These are phyloP conservation scores for Girardia tigrina DNA, from an alignment of 2,888 invertebrate species.

Conservation along the genomic window DNA sequence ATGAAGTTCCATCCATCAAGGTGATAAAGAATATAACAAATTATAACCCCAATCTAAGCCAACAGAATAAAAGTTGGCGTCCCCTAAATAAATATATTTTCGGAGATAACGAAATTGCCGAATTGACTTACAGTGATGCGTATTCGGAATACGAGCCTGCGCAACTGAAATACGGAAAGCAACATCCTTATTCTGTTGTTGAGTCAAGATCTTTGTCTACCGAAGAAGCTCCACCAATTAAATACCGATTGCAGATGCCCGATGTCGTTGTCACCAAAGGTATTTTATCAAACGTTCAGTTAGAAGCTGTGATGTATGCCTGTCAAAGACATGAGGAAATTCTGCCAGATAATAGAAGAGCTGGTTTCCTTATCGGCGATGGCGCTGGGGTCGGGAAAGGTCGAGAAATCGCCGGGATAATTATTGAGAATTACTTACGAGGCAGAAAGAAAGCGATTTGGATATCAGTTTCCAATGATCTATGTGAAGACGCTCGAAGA, in stretches of 20 bases:
- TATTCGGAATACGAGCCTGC: neutral
- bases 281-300: constrained; percentile 45
- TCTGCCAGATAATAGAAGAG: constrained; percentile 44
- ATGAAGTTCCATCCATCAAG: too few relatives aligned
- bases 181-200: neutral
- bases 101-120: neutral
- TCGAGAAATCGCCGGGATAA: constrained; percentile 65
- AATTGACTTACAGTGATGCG: neutral
- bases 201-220: neutral
- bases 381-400: constrained; percentile 55
- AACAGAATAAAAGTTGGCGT: neutral
- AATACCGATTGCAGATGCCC: constrained; percentile 39
- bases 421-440: constrained; percentile 45
- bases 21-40: too few relatives aligned
- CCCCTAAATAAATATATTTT: neutral
- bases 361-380: constrained; percentile 49
- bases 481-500: constrained; percentile 46
- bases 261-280: constrained; percentile 40
- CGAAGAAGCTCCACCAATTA: neutral
- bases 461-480: constrained; percentile 47
- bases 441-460: constrained; percentile 46
- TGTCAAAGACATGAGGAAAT: constrained; percentile 46
- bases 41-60: neutral
- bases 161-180: neutral
- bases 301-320: constrained; percentile 46